phyloP scores from a whole-genome alignment of 2,797 vertebrate species.

The Eospalax fontanierii region DNA sequence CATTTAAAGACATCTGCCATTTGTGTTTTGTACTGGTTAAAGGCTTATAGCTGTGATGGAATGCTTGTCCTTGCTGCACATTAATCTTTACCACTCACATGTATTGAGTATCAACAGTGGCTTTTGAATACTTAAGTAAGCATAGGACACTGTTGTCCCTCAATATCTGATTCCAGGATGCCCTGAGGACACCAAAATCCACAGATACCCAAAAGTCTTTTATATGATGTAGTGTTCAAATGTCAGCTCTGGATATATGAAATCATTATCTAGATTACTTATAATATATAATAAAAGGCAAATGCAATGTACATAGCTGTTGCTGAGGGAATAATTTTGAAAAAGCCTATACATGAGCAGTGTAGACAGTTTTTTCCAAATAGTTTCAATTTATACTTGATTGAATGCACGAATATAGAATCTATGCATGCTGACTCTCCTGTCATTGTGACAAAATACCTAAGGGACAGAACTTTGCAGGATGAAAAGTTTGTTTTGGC shows the following conservation, averaged over 20 bases:
- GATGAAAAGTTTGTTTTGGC: background rate
- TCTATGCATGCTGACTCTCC: background rate
- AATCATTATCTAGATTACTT: background rate
- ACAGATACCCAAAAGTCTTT: background rate
- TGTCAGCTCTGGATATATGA: background rate
- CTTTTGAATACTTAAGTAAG: background rate
- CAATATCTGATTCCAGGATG: background rate
- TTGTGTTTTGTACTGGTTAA: conserved; percentile 53
- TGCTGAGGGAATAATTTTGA: background rate
- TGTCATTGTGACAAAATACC: background rate
- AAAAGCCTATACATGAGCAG: background rate
- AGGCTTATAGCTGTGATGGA: background rate
- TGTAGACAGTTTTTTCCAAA: background rate
- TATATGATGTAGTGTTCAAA: background rate
- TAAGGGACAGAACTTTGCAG: background rate
- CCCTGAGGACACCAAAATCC: background rate
- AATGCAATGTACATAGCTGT: background rate
- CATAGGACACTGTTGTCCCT: background rate
- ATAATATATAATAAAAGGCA: background rate
- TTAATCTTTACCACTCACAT: conserved; percentile 5
- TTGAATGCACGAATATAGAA: background rate
- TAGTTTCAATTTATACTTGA: background rate
- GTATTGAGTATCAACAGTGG: background rate
- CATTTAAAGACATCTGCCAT: conserved; percentile 26
- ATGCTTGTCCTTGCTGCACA: background rate